Evolutionary conservation across 2,113 vertebrate genomes (phyloP), one percentile per base, ranked within the genome.

Genomic region (Ammospiza nelsoni): DNA sequence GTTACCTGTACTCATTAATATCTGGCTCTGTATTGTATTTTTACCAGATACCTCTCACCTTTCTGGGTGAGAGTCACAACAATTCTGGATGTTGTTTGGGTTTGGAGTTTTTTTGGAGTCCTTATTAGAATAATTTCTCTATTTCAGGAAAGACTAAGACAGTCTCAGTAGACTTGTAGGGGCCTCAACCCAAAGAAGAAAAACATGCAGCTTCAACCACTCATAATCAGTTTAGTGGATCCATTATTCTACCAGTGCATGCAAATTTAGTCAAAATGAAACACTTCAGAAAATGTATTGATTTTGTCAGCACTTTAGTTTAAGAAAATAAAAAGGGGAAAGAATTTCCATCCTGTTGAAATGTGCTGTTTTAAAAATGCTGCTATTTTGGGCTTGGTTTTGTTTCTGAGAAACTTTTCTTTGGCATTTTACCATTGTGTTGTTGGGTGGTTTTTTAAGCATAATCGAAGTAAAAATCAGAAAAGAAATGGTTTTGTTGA

Each of bases 251-350:
- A 84, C 33, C 23, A 72, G 31, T 65, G 61, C 18, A 84, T 12
- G 27, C 33, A 91, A 86, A 92, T 93, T 89, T 78, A 48, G 54
- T 67, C 83, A 86, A 96, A 95, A 94, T 93, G 46, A 93, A 96
- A 90, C 85, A 88, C 83, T 90, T 94, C 48, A 51, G 68, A 59
- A 92, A 69, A 80, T 39, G 55, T 62, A 83, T 10, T 90, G 72
- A 81, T 94, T 95, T 92, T 82, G 66, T 84, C 91, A 92, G 67
- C 75, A 63, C 24, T 90, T 87, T 57, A 12, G 31, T 87, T 73
- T 81, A 84, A 93, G 59, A 77, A 94, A 94, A 94, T 62, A 93
- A 19, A 33, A 84, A 55, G 9, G 33, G 51, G 27, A 71, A 90
- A 87, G 16, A 44, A 67, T 89, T 94, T 84, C 43, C n/a, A 2